Percentiles rank a stretch among this genome's conserved stretches.
Evolutionary conservation across 2,888 invertebrate species (phyloP).

Genomic region (Drosophila neonasuta): DNA sequence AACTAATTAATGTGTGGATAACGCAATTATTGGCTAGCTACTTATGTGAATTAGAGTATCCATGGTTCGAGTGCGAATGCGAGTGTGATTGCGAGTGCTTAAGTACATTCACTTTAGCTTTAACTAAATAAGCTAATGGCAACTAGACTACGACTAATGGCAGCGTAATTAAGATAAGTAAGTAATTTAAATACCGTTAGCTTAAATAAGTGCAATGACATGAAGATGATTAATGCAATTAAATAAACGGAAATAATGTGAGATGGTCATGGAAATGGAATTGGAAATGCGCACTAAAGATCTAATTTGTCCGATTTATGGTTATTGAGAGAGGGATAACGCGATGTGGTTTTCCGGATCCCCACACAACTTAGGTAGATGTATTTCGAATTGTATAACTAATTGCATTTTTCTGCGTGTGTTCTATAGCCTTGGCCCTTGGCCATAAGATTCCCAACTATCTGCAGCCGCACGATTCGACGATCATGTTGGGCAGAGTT

Average conservation of each 20-base stretch:
- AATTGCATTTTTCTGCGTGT: background rate
- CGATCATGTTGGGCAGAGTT: constrained; percentile 93
- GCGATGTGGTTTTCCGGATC: constrained; percentile 22
- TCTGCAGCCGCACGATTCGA: constrained; percentile 95
- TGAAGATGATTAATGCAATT: constrained; percentile 30
- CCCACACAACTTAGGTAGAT: background rate
- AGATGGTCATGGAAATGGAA: constrained; percentile 29
- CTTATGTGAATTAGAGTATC: constrained; percentile 13
- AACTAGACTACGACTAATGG: constrained; percentile 61
- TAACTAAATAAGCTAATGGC: constrained; percentile 36
- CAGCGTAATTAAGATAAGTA: constrained; percentile 49
- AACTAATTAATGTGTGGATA: constrained; percentile 11
- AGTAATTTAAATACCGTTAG: constrained; percentile 24
- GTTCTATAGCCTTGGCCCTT: constrained; percentile 23
- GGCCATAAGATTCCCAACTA: constrained; percentile 79
- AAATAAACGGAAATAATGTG: constrained; percentile 61
- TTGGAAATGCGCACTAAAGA: constrained; percentile 29
- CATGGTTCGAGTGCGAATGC: constrained; percentile 44
- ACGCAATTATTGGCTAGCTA: constrained; percentile 37
- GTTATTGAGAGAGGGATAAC: constrained; percentile 3
- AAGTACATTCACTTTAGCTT: constrained; percentile 63
- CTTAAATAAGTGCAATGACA: constrained; percentile 34
- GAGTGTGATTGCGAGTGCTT: constrained; percentile 48
- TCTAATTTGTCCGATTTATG: constrained; percentile 64
- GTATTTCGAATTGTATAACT: background rate